Conservation (phyloP, 2,797 vertebrate genomes). For the Mionectes olivaceus region DNA sequence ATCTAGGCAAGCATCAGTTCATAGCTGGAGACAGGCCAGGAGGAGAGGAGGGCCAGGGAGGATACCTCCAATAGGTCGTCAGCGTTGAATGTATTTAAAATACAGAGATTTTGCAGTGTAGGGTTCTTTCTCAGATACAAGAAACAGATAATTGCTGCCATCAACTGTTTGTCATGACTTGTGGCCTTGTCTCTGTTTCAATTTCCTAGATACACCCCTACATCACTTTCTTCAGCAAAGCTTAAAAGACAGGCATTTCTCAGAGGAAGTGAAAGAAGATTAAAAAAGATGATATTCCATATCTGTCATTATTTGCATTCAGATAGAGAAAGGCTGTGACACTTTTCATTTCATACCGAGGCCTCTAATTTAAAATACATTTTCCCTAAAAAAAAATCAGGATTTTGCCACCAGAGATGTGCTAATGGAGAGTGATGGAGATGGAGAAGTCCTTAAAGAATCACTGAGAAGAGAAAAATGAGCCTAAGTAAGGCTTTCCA, state of each 20-base stretch:
- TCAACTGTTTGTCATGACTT: not conserved
- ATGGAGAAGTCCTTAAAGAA: not conserved
- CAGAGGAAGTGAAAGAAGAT: not conserved
- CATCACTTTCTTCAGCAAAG: not conserved
- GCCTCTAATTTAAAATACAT: not conserved
- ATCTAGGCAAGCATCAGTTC: not conserved
- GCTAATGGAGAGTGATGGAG: not conserved
- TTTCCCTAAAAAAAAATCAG: not conserved
- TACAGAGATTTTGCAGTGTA: not conserved
- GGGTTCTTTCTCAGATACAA: not conserved
- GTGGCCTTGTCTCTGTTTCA: not conserved
- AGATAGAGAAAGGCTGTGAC: not conserved
- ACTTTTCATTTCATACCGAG: not conserved
- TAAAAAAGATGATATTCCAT: not conserved
- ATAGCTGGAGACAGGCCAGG: not conserved
- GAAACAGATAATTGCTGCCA: not conserved
- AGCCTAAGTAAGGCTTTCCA: not conserved
- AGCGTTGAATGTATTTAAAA: not conserved
- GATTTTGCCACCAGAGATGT: not conserved
- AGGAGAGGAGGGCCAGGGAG: not conserved
- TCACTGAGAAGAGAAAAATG: not conserved
- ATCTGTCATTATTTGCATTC: not conserved
- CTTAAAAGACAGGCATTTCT: not conserved
- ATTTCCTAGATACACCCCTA: not conserved
- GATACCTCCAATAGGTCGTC: not conserved